phyloP scores from a whole-genome alignment of 2,797 vertebrate genomes.

The Glyptemys insculpta region DNA sequence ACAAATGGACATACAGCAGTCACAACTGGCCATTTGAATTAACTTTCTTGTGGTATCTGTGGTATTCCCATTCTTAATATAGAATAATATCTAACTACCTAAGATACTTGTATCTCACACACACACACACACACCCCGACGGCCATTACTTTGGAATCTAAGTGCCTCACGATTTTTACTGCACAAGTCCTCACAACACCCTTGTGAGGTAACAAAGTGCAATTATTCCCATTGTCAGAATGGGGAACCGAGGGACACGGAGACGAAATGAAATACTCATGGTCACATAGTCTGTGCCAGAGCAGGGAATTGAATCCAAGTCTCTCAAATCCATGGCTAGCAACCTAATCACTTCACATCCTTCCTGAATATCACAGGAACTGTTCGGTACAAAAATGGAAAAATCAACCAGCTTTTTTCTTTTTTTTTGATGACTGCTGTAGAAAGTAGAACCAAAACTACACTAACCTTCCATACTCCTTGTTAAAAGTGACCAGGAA shows the following conservation, averaged over 20 bases:
- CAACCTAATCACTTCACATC: too few species aligned
- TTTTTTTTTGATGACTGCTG: neutral
- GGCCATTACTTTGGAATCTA: neutral
- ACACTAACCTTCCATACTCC: constrained; percentile 87
- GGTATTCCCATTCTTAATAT: neutral
- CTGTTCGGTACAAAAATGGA: neutral
- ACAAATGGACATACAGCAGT: neutral
- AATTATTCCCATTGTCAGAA: neutral
- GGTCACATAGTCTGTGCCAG: too few species aligned
- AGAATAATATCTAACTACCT: neutral
- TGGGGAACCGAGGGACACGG: neutral
- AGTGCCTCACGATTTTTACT: neutral
- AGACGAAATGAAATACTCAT: neutral
- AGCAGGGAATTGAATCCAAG: too few species aligned
- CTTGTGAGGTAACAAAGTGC: neutral
- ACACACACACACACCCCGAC: too few species aligned
- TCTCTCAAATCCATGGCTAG: too few species aligned
- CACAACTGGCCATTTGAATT: neutral
- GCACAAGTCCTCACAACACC: neutral
- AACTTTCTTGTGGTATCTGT: rapidly evolving
- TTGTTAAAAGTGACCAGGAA: constrained; percentile 90
- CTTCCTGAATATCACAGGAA: too few species aligned
- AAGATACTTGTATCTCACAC: too few species aligned
- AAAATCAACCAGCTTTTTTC: neutral
- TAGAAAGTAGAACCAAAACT: neutral